A percentile compares a stretch with the other conserved stretches of the same genome.
Evolutionary conservation across 2,113 vertebrate genomes (phyloP).

Genomic region (Pluvianellus socialis): DNA sequence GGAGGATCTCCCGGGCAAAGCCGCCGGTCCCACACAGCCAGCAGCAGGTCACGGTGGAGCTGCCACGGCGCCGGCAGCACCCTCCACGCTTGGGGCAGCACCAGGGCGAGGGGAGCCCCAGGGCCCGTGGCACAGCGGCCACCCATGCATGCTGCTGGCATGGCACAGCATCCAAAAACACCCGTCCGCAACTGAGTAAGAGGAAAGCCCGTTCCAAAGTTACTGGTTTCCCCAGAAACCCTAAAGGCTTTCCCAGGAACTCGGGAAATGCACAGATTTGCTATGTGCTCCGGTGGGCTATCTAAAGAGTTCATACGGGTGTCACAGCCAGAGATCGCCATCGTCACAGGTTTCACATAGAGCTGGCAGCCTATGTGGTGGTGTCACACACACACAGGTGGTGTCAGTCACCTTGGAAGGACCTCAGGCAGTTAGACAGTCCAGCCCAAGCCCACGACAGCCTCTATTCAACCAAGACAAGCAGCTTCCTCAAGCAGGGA

Average conservation of each 20-base stretch:
- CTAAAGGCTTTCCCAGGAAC: background rate
- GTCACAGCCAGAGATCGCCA: background rate
- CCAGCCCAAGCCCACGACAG: background rate
- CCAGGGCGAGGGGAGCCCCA: background rate
- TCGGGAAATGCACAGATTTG: background rate
- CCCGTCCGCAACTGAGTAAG: background rate
- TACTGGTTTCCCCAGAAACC: constrained; percentile 8
- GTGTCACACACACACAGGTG: no score
- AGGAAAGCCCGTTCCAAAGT: background rate
- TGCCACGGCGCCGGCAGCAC: rapidly evolving
- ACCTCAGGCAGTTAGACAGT: background rate
- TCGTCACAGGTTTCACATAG: rapidly evolving
- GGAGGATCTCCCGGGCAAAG: background rate
- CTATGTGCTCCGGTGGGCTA: background rate
- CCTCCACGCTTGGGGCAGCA: rapidly evolving
- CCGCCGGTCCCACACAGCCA: rapidly evolving
- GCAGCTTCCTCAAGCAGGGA: background rate
- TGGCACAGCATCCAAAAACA: background rate
- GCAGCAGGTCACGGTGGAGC: rapidly evolving
- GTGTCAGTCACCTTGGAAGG: background rate
- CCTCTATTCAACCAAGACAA: background rate
- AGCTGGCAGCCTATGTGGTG: background rate
- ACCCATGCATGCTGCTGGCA: background rate
- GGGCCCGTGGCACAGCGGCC: background rate
- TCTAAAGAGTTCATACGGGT: background rate